phyloP scores from a whole-genome alignment of 2,888 invertebrate genomes.

The Eupeodes latifasciatus region DNA sequence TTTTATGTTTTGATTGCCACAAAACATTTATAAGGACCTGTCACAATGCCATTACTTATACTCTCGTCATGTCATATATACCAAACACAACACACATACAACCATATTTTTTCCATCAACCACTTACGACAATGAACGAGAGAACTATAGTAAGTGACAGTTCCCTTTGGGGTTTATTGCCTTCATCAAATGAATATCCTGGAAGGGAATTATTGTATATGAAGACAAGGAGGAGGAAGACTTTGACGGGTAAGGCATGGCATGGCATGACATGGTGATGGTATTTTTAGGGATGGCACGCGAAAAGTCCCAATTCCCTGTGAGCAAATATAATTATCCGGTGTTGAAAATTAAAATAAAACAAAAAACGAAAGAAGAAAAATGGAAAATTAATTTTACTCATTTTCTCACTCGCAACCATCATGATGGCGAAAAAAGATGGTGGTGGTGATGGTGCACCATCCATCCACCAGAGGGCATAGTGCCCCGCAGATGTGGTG shows the following conservation, averaged over 20 bases:
- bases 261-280: background rate
- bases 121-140: constrained; percentile 59
- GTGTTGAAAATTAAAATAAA: constrained; percentile 27
- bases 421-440: background rate
- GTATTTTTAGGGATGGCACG: constrained; percentile 7
- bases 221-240: background rate
- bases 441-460: too few species aligned
- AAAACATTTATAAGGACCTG: constrained; percentile 51
- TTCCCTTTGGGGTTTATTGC: constrained; percentile 13
- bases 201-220: background rate
- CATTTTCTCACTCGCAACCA: constrained; percentile 14
- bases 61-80: constrained; percentile 46
- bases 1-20: constrained; percentile 60
- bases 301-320: constrained; percentile 30
- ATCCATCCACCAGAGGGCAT: background rate
- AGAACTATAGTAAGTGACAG: constrained; percentile 34
- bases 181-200: background rate
- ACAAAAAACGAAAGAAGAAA: constrained; percentile 6
- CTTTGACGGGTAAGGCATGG: background rate
- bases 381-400: constrained; percentile 54
- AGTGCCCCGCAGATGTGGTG: background rate
- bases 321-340: constrained; percentile 55
- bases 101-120: constrained; percentile 46
- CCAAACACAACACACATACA: background rate
- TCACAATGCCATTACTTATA: constrained; percentile 54